Conservation (phyloP, 2,888 invertebrate species). For the Amphipyra tragopoginis region DNA sequence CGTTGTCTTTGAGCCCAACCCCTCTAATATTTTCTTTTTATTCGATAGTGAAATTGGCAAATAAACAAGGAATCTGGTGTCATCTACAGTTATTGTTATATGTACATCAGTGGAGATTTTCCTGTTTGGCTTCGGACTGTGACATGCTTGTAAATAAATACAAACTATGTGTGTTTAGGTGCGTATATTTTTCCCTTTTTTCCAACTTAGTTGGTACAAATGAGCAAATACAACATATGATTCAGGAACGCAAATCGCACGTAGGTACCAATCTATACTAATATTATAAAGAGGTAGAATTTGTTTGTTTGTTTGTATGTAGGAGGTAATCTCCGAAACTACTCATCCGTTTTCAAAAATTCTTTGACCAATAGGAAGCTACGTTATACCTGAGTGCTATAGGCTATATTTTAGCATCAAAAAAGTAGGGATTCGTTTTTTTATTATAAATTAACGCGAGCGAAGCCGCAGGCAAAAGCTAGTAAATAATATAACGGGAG, state of each 20-base stretch:
- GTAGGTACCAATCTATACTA: no score
- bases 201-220: neutral
- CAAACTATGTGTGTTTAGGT: slow-evolving; percentile 14
- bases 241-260: neutral
- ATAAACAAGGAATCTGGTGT: slow-evolving; percentile 26
- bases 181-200: neutral
- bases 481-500: no score
- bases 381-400: no score
- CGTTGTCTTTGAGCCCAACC: slow-evolving; percentile 12
- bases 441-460: no score
- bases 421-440: no score
- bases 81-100: slow-evolving; percentile 21
- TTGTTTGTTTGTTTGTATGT: no score
- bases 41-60: slow-evolving; percentile 11
- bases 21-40: slow-evolving; percentile 27
- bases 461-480: no score
- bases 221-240: neutral
- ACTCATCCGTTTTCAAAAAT: no score
- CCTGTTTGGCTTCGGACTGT: slow-evolving; percentile 26
- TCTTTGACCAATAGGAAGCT: no score
- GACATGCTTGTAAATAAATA: slow-evolving; percentile 10
- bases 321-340: no score
- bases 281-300: no score
- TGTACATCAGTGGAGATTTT: slow-evolving; percentile 20
- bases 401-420: no score